A percentile compares a stretch with the other conserved stretches of the same genome.
Conservation (phyloP, 1,140 invertebrate genomes). For the Conus betulinus region DNA sequence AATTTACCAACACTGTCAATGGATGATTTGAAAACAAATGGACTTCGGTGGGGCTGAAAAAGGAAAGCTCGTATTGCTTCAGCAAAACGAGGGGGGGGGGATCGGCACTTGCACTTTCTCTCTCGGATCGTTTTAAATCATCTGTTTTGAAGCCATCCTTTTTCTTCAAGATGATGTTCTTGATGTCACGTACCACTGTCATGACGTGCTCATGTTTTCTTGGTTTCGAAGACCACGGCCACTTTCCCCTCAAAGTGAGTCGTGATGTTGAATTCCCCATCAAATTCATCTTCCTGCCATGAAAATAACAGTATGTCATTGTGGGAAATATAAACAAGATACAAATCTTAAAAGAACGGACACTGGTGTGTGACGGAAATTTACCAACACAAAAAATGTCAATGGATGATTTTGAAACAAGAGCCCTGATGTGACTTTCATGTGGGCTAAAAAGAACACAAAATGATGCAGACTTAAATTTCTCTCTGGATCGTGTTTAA, state of each 20-base stretch:
- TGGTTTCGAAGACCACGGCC: conserved; percentile 40
- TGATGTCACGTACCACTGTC: conserved; percentile 61
- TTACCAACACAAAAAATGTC: not conserved
- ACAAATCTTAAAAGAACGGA: not conserved
- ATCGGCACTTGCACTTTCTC: conserved; percentile 71
- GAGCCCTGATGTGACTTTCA: too few relatives aligned
- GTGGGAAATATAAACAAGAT: not conserved
- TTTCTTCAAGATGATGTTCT: conserved; percentile 68
- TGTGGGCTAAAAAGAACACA: too few relatives aligned
- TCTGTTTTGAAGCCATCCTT: conserved; percentile 67
- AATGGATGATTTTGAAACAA: too few relatives aligned
- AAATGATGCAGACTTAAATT: too few relatives aligned
- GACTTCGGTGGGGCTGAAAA: too few relatives aligned
- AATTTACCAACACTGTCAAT: too few relatives aligned
- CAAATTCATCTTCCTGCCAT: conserved; percentile 73
- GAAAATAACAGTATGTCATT: not conserved
- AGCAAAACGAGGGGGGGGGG: too few relatives aligned
- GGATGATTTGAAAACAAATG: too few relatives aligned
- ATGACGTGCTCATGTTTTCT: conserved; percentile 44
- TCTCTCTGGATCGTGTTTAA: too few relatives aligned
- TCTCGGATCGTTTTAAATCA: too few relatives aligned
- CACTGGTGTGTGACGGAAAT: not conserved
- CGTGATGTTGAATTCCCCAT: conserved; percentile 74
- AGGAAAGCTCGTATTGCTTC: conserved; percentile 36
- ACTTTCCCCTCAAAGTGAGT: conserved; percentile 73